A percentile compares a stretch with the other conserved stretches of the same genome.
phyloP scores from a whole-genome alignment of 1,140 invertebrate species.

The Drosophila kikkawai region DNA sequence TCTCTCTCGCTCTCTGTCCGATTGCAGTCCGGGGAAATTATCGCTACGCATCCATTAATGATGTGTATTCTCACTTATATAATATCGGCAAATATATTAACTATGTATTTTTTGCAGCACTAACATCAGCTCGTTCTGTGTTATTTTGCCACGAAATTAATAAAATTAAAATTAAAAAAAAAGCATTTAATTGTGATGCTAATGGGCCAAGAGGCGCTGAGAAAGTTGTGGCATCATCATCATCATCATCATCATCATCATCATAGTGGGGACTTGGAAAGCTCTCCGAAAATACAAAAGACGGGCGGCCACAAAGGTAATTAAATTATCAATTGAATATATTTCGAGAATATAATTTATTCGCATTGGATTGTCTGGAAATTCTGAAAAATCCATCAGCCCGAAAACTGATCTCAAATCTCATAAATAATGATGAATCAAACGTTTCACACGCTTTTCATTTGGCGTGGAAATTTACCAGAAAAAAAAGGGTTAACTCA shows the following conservation, averaged over 20 bases:
- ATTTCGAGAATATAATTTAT: conserved; percentile 36
- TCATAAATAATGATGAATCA: conserved; percentile 16
- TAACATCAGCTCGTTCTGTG: not conserved
- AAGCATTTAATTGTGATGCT: conserved; percentile 68
- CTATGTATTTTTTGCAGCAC: not conserved
- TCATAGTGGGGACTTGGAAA: conserved; percentile 30
- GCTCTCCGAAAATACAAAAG: conserved; percentile 23
- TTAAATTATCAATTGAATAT: conserved; percentile 21
- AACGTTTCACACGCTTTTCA: conserved; percentile 43
- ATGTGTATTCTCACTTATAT: conserved; percentile 53
- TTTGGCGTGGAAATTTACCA: conserved; percentile 33
- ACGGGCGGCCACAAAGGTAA: conserved; percentile 12
- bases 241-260: conserved; percentile 29
- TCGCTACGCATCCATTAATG: conserved; percentile 27
- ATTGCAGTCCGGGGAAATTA: conserved; percentile 29
- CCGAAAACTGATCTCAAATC: conserved; percentile 17
- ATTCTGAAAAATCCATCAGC: conserved; percentile 6
- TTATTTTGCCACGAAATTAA: conserved; percentile 23
- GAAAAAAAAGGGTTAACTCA: conserved; percentile 26
- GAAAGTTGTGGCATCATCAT: conserved; percentile 66
- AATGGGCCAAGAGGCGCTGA: conserved; percentile 53
- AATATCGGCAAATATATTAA: conserved; percentile 20
- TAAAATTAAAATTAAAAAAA: conserved; percentile 13
- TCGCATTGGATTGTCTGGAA: conserved; percentile 27
- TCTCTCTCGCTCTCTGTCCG: not conserved